phyloP scores from a whole-genome alignment of 2,113 vertebrate genomes.

The human (Homo sapiens) region DNA sequence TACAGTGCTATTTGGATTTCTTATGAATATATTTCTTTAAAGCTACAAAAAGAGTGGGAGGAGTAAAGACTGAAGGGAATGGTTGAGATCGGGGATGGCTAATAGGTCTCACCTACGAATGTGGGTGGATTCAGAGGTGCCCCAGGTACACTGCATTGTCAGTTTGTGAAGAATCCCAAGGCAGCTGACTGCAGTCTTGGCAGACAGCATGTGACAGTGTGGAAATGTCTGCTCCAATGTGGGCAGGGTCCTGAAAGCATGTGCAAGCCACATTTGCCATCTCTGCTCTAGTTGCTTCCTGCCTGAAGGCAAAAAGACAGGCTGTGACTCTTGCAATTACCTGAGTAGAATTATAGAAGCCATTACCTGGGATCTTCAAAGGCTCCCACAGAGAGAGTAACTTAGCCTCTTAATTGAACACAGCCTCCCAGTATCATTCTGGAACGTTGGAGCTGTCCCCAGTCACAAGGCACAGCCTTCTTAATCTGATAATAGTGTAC shows the following conservation, averaged over 20 bases:
- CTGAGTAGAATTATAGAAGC: neutral
- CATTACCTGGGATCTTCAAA: constrained; percentile 50
- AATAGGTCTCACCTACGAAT: neutral
- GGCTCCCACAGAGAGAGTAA: neutral
- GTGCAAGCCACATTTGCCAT: neutral
- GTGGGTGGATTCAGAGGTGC: fast-evolving
- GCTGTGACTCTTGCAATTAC: neutral
- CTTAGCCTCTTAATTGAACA: constrained; percentile 42
- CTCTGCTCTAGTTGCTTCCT: neutral
- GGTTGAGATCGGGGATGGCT: neutral
- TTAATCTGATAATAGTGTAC: neutral
- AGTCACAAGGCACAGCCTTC: no score
- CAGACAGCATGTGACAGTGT: neutral
- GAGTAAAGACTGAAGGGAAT: neutral
- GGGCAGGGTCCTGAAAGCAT: neutral
- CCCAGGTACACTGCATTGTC: fast-evolving
- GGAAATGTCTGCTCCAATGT: neutral
- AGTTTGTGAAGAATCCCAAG: neutral
- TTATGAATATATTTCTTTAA: neutral
- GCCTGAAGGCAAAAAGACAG: neutral
- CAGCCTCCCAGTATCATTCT: neutral
- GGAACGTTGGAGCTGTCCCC: neutral
- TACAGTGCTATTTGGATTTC: neutral
- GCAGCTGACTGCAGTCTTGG: neutral
- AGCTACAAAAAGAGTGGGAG: neutral